These are phyloP conservation scores for Nautilus pompilius DNA, from an alignment of 1,140 invertebrate species.

Conservation along the genomic window DNA sequence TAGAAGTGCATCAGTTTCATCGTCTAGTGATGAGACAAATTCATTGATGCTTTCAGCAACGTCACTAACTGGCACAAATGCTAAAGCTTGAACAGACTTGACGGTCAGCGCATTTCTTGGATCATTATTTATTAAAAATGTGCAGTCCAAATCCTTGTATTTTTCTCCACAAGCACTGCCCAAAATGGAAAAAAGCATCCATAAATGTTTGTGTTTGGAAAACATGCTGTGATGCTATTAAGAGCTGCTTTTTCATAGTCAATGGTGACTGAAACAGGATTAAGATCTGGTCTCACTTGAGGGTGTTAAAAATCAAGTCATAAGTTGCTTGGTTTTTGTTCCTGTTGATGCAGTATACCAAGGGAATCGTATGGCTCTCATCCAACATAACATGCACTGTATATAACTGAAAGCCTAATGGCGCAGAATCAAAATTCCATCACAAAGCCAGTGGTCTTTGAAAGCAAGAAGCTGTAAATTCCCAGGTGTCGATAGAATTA, in stretches of 20 bases:
- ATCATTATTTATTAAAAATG: background rate
- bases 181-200: background rate
- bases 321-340: conserved; percentile 1
- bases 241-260: background rate
- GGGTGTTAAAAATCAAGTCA: conserved; percentile 1
- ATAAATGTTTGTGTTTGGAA: background rate
- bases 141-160: background rate
- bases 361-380: background rate
- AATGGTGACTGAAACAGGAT: background rate
- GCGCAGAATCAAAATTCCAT: conserved; percentile 1
- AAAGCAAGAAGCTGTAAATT: background rate
- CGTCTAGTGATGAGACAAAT: too few relatives aligned
- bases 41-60: too few relatives aligned
- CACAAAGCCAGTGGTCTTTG: background rate
- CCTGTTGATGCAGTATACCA: background rate
- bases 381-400: background rate
- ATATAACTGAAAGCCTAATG: background rate
- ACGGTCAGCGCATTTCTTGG: too few relatives aligned
- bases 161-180: background rate
- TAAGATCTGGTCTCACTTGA: background rate
- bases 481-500: background rate
- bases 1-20: background rate
- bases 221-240: conserved; percentile 1
- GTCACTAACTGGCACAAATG: too few relatives aligned
- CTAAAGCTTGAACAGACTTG: too few relatives aligned